A percentile compares a stretch with the other conserved stretches of the same genome.
These are phyloP conservation scores for Perodicticus potto DNA, from an alignment of 2,797 vertebrate species.

Conservation along the genomic window DNA sequence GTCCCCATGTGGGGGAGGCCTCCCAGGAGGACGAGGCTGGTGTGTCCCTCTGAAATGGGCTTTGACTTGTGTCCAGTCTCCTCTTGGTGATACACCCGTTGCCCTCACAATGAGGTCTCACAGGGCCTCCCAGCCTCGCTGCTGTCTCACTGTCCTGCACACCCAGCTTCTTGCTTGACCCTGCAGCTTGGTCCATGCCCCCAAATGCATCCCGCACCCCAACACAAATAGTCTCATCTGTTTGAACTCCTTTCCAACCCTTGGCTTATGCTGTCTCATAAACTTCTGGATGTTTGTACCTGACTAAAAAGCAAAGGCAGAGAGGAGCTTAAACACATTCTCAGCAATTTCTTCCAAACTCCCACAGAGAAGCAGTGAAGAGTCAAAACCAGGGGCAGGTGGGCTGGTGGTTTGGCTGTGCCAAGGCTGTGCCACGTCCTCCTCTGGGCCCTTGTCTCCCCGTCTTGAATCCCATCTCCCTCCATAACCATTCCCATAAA, in stretches of 20 bases:
- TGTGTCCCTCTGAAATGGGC: accelerated
- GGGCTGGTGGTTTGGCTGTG: too few species aligned
- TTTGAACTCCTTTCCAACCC: too few species aligned
- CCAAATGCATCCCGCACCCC: too few species aligned
- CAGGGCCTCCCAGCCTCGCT: accelerated
- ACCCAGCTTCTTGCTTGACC: accelerated
- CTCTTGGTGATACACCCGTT: accelerated
- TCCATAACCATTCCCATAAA: too few species aligned
- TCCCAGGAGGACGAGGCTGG: accelerated
- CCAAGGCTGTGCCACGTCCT: too few species aligned
- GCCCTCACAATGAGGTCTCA: accelerated
- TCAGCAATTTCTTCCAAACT: accelerated
- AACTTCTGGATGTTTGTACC: accelerated
- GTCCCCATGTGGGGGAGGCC: accelerated
- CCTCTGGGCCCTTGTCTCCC: too few species aligned
- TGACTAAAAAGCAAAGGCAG: not conserved
- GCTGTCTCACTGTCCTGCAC: accelerated
- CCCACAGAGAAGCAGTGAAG: accelerated
- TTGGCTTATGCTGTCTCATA: accelerated
- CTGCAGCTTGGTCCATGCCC: too few species aligned
- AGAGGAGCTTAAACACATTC: accelerated
- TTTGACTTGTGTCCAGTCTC: accelerated
- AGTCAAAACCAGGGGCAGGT: not conserved
- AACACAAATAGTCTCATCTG: not conserved
- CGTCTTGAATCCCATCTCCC: too few species aligned